A percentile compares a stretch with the other conserved stretches of the same genome.
Conservation (phyloP, 2,888 invertebrate genomes). For the Trichacis sp. region DNA sequence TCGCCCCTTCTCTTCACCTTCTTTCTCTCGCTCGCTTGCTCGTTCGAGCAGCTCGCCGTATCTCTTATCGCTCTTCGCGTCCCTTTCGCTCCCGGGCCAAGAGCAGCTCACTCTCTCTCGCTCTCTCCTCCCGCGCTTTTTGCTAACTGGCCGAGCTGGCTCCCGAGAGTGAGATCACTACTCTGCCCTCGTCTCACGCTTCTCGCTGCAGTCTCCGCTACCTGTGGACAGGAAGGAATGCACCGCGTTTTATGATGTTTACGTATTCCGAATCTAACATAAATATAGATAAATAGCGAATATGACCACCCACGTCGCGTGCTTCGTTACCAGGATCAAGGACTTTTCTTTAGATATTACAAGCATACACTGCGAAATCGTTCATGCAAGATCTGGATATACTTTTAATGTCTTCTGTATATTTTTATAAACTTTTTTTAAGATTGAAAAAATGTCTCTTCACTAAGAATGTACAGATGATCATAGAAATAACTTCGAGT, state of each 20-base stretch:
- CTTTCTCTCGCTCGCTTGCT: constrained; percentile 44
- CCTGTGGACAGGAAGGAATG: constrained; percentile 37
- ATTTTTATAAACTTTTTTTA: too few species aligned
- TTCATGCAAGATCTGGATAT: too few species aligned
- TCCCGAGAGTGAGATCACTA: constrained; percentile 55
- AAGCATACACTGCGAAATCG: too few species aligned
- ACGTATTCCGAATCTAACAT: constrained; percentile 9
- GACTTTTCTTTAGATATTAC: too few species aligned
- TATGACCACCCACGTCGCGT: constrained; percentile 27
- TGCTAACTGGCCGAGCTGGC: constrained; percentile 41
- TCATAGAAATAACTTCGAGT: too few species aligned
- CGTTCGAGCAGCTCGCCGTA: too few species aligned
- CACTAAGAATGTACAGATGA: too few species aligned
- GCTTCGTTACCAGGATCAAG: neutral
- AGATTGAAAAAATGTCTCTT: too few species aligned
- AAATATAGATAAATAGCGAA: constrained; percentile 2
- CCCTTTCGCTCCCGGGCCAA: constrained; percentile 24
- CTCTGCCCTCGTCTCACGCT: constrained; percentile 45
- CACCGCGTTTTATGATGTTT: constrained; percentile 40
- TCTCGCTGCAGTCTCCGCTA: constrained; percentile 33
- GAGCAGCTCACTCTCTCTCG: constrained; percentile 36
- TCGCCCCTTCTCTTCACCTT: constrained; percentile 46
- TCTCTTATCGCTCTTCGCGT: constrained; percentile 33
- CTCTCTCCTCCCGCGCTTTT: constrained; percentile 42
- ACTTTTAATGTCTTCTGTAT: too few species aligned